Conservation (phyloP, 2,888 invertebrate genomes). For the Deroplatys truncata region DNA sequence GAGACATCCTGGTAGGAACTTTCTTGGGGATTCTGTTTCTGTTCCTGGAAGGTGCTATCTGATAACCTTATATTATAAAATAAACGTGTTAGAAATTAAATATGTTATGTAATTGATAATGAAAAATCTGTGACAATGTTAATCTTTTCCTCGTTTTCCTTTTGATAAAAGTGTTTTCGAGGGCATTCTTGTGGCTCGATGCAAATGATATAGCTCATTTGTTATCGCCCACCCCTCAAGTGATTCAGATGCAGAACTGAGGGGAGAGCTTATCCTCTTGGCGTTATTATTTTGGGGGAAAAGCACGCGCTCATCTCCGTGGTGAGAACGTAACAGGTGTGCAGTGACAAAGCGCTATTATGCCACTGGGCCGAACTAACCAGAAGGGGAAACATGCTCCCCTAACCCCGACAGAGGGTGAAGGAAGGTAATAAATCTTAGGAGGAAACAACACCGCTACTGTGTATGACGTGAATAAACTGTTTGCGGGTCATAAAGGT, state of each 20-base stretch:
- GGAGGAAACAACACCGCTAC: not conserved
- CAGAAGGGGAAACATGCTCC: not conserved
- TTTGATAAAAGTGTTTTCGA: not conserved
- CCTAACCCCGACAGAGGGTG: not conserved
- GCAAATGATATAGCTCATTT: not conserved
- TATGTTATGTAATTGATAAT: too few relatives aligned
- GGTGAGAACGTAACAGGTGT: constrained; percentile 9
- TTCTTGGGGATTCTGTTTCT: too few relatives aligned
- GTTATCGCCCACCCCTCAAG: not conserved
- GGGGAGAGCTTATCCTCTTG: too few relatives aligned
- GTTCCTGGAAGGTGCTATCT: too few relatives aligned
- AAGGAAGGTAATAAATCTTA: constrained; percentile 10
- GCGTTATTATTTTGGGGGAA: not conserved
- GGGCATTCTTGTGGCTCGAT: not conserved
- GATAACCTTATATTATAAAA: too few relatives aligned
- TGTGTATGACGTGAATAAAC: constrained; percentile 15
- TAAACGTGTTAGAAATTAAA: too few relatives aligned
- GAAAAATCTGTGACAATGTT: too few relatives aligned
- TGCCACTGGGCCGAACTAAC: not conserved
- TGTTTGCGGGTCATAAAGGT: constrained; percentile 6
- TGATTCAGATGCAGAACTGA: too few relatives aligned
- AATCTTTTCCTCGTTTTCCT: too few relatives aligned
- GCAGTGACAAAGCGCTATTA: constrained; percentile 11
- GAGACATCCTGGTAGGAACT: too few relatives aligned
- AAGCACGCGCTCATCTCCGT: not conserved